Evolutionary conservation across 2,888 invertebrate genomes (phyloP).

Genomic region (Macaria liturata): DNA sequence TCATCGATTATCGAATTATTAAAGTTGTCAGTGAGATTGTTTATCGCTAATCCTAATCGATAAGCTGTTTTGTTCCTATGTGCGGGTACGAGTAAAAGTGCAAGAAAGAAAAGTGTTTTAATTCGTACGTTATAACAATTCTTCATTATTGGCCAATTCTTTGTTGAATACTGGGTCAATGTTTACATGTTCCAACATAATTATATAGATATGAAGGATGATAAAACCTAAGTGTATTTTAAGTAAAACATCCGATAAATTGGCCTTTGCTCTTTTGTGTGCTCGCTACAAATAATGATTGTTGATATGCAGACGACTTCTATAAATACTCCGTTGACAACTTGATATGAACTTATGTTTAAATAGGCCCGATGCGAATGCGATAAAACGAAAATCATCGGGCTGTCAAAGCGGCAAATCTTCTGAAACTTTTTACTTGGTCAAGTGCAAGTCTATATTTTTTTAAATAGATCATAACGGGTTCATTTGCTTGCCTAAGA

Average conservation of each 20-base stretch:
- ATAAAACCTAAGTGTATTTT: not conserved
- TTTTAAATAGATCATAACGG: too few species aligned
- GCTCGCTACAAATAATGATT: not conserved
- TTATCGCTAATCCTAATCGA: constrained; percentile 19
- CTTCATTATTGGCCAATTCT: constrained; percentile 10
- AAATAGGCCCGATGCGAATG: too few species aligned
- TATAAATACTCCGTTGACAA: not conserved
- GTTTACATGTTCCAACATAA: constrained; percentile 6
- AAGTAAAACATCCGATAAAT: constrained; percentile 2
- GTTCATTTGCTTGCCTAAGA: too few species aligned
- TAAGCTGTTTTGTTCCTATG: constrained; percentile 19
- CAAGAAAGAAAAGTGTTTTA: not conserved
- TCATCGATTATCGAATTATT: constrained; percentile 5
- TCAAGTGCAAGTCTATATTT: too few species aligned
- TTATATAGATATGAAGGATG: constrained; percentile 1
- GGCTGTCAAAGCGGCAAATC: too few species aligned
- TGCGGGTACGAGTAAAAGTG: not conserved
- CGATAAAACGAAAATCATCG: too few species aligned
- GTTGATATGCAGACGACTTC: not conserved
- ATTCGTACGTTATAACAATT: too few species aligned
- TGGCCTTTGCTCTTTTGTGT: not conserved
- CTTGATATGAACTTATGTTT: too few species aligned
- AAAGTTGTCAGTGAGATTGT: constrained; percentile 21
- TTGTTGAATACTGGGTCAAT: constrained; percentile 11
- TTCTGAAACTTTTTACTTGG: too few species aligned